Base-by-base conservation (phyloP, 2,797 vertebrate species). In the Champsocephalus esox region DNA sequence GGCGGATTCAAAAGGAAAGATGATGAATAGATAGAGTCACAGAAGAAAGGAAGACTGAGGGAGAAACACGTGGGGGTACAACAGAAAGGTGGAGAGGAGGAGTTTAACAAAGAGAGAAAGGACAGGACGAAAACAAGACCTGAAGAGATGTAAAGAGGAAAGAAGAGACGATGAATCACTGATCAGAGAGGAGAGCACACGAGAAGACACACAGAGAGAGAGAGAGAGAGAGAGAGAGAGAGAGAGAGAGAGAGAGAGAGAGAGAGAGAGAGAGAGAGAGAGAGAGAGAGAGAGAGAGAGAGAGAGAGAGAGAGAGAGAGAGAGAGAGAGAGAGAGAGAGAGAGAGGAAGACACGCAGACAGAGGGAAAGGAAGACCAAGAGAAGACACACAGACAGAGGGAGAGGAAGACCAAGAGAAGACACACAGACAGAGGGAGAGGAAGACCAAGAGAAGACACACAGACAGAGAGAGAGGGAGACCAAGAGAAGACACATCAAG, bases 21-120 rank as follows among this genome's bases (percentile, higher is more conserved):
- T 61, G 21, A 45, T 14, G 9, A 28, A 28, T 24, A 10, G 14
- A 45, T 45, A 60, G 58, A 32, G 28, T 8, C 10, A 17, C 1
- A 45, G 2, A 51, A 9, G 3, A 65, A 11, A 38, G 21, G 9
- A 56, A n/a, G 19, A 19, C 16, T 50, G 14, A 56, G 64, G 43
- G 46, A 55, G 51, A 64, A 24, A 28, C 19, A 57, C 5, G 59
- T n/a, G 19, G 19, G 0, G 3, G 17, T 45, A 16, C 51, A 41
- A 56, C 1, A 64, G 64, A 63, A 24, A 51, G 51, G 24, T 61
- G 65, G 19, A 67, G 68, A 71, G 74, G 79, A 78, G 75, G 77
- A 76, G 77, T 57, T 73, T 46, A 43, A 12, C 38, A 21, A 56
- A 66, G 54, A 60, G 57, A 72, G 57, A 70, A 78, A 65, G 51